Evolutionary conservation across 2,888 invertebrate species (phyloP).

Genomic region (Stictocephala bisonia): DNA sequence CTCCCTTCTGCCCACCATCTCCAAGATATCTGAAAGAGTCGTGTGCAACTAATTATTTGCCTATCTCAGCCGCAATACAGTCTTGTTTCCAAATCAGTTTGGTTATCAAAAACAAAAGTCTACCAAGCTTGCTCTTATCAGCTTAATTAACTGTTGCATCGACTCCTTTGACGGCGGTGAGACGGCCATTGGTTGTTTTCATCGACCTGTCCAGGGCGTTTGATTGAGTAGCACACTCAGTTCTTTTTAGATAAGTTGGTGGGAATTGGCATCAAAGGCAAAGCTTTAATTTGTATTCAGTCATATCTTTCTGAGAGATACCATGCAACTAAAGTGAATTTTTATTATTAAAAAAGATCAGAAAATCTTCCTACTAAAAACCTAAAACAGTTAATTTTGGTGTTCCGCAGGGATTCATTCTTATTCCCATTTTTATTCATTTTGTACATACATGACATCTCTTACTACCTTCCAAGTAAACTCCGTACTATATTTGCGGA

Average conservation of each 20-base stretch:
- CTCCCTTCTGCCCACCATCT: not conserved
- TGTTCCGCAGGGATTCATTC: too few species aligned
- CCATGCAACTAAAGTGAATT: not conserved
- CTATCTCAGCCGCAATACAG: not conserved
- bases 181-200: conserved; percentile 2
- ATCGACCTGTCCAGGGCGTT: conserved; percentile 15
- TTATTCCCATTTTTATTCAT: too few species aligned
- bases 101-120: not conserved
- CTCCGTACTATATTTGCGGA: too few species aligned
- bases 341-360: too few species aligned
- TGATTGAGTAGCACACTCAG: not conserved
- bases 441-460: too few species aligned
- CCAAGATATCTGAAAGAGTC: not conserved
- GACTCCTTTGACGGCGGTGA: not conserved
- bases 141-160: not conserved
- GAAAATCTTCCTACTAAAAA: too few species aligned
- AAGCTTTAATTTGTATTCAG: not conserved
- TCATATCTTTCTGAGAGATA: not conserved
- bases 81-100: not conserved
- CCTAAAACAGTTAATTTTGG: too few species aligned
- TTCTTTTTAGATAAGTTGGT: not conserved
- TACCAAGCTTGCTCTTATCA: not conserved
- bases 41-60: not conserved
- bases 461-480: too few species aligned
- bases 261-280: not conserved